Base-by-base conservation (phyloP, 2,113 vertebrate genomes). In the Psammodynastes pulverulentus region DNA sequence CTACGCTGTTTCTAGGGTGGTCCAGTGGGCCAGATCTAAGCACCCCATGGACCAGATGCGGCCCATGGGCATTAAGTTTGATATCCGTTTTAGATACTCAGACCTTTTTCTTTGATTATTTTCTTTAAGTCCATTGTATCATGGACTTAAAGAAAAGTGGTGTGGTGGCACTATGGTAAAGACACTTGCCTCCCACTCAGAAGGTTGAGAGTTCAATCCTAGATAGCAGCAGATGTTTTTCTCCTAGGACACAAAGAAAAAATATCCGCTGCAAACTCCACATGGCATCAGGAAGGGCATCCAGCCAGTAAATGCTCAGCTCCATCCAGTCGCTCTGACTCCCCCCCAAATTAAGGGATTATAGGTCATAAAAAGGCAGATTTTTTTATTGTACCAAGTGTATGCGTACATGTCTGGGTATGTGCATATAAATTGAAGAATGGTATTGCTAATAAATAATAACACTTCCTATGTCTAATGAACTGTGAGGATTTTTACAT, bases 1-100 rank as follows among this genome's bases (percentile, higher is more conserved):
- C 54, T 24, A 9, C 6, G 2, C 54, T 56, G 54, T 56, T 56
- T 56, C 23, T 2, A 56, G 21, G 7, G 21, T 56, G 7, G 23
- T 2, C 54, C 54, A 56, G 1, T 1, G 23, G 23, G 54, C 54
- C 23, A 56, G 52, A 56, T 24, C 23, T 56, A 56, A 56, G 54
- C 7, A 24, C 21, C 2, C 23, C 0, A 0, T 1, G 7, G 23
- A 2, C 7, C 0, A 0, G 54, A 54, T 56, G 53, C 7, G 0
- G 54, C 21, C 2, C 21, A 2, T 7, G 1, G 19, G 53, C 54
- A 21, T 56, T 56, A 23, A 56, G 23, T 56, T 56, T 56, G 54
- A 56, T 23, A 9, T 21, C 54, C 9, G 54, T 45, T 15, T 17
- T 84, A n/a, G 29, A 39, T 52, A 12, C 56, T 10, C 43, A 46